phyloP scores from a whole-genome alignment of 1,140 invertebrate species.

The Elymnias hypermnestra region DNA sequence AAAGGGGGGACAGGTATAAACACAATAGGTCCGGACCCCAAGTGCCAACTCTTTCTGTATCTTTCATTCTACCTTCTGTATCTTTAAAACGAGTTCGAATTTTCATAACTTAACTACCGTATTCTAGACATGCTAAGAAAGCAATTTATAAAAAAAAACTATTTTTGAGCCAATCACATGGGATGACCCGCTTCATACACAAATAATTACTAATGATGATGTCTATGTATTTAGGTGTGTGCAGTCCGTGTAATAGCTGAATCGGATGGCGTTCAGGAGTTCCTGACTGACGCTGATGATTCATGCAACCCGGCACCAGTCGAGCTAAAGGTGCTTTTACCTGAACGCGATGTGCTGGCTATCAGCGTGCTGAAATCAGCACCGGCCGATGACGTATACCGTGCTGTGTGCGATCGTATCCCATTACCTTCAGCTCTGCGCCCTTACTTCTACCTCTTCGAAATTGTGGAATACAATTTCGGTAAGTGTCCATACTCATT shows the following conservation, averaged over 20 bases:
- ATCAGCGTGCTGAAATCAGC: conserved; percentile 94
- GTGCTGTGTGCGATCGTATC: conserved; percentile 91
- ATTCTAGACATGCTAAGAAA: too few relatives aligned
- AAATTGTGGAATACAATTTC: conserved; percentile 98
- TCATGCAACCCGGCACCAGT: conserved; percentile 91
- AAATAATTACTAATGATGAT: too few relatives aligned
- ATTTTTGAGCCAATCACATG: too few relatives aligned
- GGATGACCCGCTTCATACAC: too few relatives aligned
- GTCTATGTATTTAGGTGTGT: conserved; percentile 81
- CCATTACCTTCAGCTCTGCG: conserved; percentile 87
- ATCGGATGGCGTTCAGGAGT: conserved; percentile 97
- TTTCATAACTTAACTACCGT: too few relatives aligned
- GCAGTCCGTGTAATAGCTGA: conserved; percentile 98
- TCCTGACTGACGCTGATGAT: conserved; percentile 94
- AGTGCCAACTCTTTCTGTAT: too few relatives aligned
- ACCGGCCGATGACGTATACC: conserved; percentile 93
- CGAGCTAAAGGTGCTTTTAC: conserved; percentile 91
- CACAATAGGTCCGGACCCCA: too few relatives aligned
- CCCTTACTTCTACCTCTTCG: conserved; percentile 97
- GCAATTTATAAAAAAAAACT: too few relatives aligned
- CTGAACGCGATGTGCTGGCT: conserved; percentile 92
- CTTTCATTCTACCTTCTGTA: too few relatives aligned
- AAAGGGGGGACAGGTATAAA: too few relatives aligned
- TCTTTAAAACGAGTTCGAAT: too few relatives aligned
- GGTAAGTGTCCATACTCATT: conserved; percentile 77